Evolutionary conservation across 2,888 invertebrate species (phyloP), one percentile per base, ranked within the genome.

Genomic region (Aleiodes alternator): DNA sequence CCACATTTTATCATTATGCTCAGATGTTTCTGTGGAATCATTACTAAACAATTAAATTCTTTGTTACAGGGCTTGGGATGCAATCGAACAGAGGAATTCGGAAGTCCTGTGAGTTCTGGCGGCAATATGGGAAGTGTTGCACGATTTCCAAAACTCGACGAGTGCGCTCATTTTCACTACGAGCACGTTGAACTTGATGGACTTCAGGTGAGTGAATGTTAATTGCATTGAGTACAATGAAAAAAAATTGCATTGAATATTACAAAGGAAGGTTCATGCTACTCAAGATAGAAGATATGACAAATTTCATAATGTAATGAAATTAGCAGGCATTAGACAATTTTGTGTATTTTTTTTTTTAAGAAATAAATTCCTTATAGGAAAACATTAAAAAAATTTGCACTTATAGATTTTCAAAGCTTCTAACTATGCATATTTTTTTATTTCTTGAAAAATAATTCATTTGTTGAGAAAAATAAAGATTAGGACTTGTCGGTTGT

Each of bases 81-180:
- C 78, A 86, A 84, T 76, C 84, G 86, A 71, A 81, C 83, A 57
- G 88, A 88, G 78, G 87, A 87, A 76, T 84, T 85, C 79, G 84
- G 83, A 72, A 87, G 85, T 69, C 87, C 87, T 68, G 83, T 86
- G 61, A 87, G 86, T 80, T 86, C 86, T 51, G 86, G 87, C 78
- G 86, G 86, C 82, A 88, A 87, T 80, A 86, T 85, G 85, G 87
- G 87, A 72, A 87, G 88, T 81, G 85, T 87, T 50, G 89, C 89
- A 72, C 85, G 89, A 76, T 96, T 96, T 91, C 96, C 96, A 71
- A 95, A 96, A 87, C 92, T 98, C 78, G 97, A 98, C 90, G 98
- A 98, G 88, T 99, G 98, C 90, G 98, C 98, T 5, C 99, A 99
- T 90, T 99, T 99, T 90, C 99, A 99, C 90, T 99, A 98, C 90